Base-by-base conservation (phyloP, 2,797 vertebrate species). In the Sebastes iracundus region DNA sequence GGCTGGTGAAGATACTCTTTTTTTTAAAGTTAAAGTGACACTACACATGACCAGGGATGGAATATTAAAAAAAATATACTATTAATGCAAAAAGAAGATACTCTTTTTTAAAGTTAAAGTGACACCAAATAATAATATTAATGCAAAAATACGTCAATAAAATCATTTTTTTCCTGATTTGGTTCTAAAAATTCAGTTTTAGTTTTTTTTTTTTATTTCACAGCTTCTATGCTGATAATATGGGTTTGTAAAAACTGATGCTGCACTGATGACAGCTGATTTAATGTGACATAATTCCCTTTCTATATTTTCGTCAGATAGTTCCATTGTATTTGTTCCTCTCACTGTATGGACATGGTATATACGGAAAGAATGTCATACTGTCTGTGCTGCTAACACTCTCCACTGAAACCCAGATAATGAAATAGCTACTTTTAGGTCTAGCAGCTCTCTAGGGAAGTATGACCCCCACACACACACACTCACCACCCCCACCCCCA, bases 361-460 rank as follows among this genome's bases (percentile, higher is more conserved):
- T 6, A 12, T 6, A 12, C n/a, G 32, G 38, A 66, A 25, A 25
- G 13, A 42, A 63, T 58, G 35, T 13, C 55, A 20, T 7, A n/a
- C 35, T 77, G 35, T 75, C 20, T 56, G 64, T 82, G 60, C 7
- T 67, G 33, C 33, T 60, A 63, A 61, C 75, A 28, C 78, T 70
- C 78, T 70, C 22, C 20, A 28, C 6, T 28, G 46, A 52, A 52
- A 56, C 8, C 3, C 52, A 46, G 12, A 32, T 23, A 49, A 72
- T 38, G 25, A 75, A 73, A 70, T 28, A 32, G 33, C n/a, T 49
- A 60, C 63, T 56, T 83, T 83, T 49, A 72, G 55, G 20, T 61
- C 53, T 52, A 72, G 79, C 81, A 80, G 70, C 65, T 74, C 68
- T 76, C 58, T 53, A 2, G 18, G 58, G 72, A 49, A 68, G 76